Evolutionary conservation across 2,797 vertebrate species (phyloP).

Genomic region (Pseudochirops corinnae): DNA sequence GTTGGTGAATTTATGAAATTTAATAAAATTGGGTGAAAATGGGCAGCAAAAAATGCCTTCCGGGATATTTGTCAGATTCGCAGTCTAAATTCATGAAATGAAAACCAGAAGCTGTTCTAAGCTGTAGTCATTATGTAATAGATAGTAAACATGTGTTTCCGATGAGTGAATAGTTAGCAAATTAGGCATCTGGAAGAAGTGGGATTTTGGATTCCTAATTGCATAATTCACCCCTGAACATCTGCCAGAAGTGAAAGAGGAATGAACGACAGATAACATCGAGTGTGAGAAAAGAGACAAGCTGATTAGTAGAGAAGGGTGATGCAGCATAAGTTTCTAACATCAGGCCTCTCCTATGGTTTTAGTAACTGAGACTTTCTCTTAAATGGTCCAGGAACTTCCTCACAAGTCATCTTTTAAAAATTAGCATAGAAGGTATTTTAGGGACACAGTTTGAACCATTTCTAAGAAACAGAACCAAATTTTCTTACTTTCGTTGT

Average conservation of each 20-base stretch:
- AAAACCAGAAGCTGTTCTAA: conserved; percentile 79
- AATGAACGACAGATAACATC: conserved; percentile 67
- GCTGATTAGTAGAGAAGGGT: conserved; percentile 72
- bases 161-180: conserved; percentile 82
- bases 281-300: conserved; percentile 70
- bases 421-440: conserved; percentile 48
- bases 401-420: background rate
- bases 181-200: conserved; percentile 84
- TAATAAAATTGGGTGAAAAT: conserved; percentile 61
- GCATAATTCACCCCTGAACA: conserved; percentile 83
- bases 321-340: conserved; percentile 48
- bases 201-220: conserved; percentile 82
- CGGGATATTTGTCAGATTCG: conserved; percentile 73
- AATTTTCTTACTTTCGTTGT: conserved; percentile 41
- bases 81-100: conserved; percentile 72
- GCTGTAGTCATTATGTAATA: conserved; percentile 68
- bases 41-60: conserved; percentile 64
- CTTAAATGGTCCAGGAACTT: background rate
- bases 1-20: conserved; percentile 62
- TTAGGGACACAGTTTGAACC: conserved; percentile 49
- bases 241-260: conserved; percentile 81
- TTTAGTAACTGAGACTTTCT: conserved; percentile 29
- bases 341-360: conserved; percentile 51
- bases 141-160: conserved; percentile 81
- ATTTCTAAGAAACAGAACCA: conserved; percentile 19